Evolutionary conservation across 2,113 vertebrate genomes (phyloP).

Genomic region (Hiodon tergisus): DNA sequence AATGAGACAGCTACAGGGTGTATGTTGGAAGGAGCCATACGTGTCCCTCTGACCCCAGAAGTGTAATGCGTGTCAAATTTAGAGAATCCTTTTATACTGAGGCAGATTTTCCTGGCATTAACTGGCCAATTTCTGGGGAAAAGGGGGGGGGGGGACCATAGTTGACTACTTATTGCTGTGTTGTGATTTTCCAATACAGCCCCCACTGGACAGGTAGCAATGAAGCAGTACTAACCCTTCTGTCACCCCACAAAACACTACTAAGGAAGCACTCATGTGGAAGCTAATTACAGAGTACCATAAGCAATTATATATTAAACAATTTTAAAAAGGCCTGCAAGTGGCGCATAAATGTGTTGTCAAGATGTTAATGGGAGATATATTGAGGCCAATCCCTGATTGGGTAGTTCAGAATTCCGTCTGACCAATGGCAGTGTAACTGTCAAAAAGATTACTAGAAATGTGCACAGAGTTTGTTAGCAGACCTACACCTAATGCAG

Average conservation of each 20-base stretch:
- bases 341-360: conserved; percentile 30
- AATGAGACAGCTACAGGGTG: conserved; percentile 26
- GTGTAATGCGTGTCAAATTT: conserved; percentile 19
- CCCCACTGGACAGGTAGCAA: conserved; percentile 27
- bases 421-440: conserved; percentile 32
- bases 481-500: conserved; percentile 34
- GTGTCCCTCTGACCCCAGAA: conserved; percentile 18
- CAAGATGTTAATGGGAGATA: conserved; percentile 28
- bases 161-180: background rate
- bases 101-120: background rate
- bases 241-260: conserved; percentile 18
- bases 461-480: conserved; percentile 28
- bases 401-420: conserved; percentile 14
- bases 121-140: conserved; percentile 7
- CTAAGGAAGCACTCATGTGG: conserved; percentile 32
- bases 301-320: conserved; percentile 43
- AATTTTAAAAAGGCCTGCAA: conserved; percentile 26
- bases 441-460: conserved; percentile 24
- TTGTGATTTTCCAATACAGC: conserved; percentile 18
- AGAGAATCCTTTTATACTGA: background rate
- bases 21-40: conserved; percentile 6
- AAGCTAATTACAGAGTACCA: conserved; percentile 37
- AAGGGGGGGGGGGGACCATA: background rate
- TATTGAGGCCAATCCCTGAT: conserved; percentile 14
- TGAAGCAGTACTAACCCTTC: conserved; percentile 22